These are phyloP conservation scores for Scelioninae gen. 2 DNA, from an alignment of 2,888 invertebrate species.

Conservation along the genomic window DNA sequence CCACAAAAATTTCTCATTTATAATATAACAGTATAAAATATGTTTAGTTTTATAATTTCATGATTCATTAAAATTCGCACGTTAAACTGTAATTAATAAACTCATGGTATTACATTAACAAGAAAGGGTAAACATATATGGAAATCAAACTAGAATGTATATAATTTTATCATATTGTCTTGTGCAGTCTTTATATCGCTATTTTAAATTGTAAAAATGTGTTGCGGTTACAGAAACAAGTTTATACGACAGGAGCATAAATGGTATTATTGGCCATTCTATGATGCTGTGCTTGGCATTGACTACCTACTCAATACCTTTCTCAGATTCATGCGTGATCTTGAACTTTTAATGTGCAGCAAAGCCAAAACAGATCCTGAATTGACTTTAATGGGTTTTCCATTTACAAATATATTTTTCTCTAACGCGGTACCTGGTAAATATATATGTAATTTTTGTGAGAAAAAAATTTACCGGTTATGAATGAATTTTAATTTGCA, in stretches of 20 bases:
- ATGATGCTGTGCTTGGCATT: constrained; percentile 27
- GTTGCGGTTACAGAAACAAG: constrained; percentile 1
- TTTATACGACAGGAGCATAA: constrained; percentile 18
- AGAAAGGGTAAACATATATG: too few species aligned
- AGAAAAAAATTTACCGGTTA: background rate
- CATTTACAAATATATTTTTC: background rate
- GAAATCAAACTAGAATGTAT: too few species aligned
- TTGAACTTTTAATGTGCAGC: constrained; percentile 33
- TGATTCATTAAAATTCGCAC: too few species aligned
- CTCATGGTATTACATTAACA: too few species aligned
- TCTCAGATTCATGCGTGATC: constrained; percentile 33
- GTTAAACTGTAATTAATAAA: too few species aligned
- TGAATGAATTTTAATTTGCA: constrained; percentile 20
- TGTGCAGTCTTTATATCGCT: too few species aligned
- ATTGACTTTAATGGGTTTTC: background rate
- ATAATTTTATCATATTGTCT: too few species aligned
- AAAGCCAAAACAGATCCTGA: background rate
- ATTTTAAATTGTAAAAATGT: too few species aligned
- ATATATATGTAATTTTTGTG: background rate
- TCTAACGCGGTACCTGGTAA: background rate
- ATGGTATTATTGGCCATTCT: constrained; percentile 34
- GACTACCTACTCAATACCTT: constrained; percentile 39
- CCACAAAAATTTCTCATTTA: too few species aligned
- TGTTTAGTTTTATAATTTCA: too few species aligned
- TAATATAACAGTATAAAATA: too few species aligned